Percentiles rank a stretch among this genome's conserved stretches.
Evolutionary conservation across 2,113 vertebrate genomes (phyloP).

Genomic region (Tenrec ecaudatus): DNA sequence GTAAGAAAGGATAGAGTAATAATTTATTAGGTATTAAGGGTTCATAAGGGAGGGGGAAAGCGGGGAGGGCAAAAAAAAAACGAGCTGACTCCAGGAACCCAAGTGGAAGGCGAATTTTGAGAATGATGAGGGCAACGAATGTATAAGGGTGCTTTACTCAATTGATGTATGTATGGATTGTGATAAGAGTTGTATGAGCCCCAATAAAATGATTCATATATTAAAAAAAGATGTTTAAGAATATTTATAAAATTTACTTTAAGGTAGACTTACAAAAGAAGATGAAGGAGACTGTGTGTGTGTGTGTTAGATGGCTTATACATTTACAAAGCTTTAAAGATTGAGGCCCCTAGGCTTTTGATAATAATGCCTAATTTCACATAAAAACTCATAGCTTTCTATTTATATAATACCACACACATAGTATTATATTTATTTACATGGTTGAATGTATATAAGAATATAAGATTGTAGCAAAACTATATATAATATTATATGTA

Average conservation of each 20-base stretch:
- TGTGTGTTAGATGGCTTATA: too few relatives aligned
- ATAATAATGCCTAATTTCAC: not conserved
- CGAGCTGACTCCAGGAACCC: too few relatives aligned
- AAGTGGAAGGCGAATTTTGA: too few relatives aligned
- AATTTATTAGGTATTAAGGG: too few relatives aligned
- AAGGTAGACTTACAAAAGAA: conserved; percentile 11
- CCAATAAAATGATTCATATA: too few relatives aligned
- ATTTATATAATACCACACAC: not conserved
- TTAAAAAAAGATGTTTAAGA: not conserved
- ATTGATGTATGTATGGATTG: too few relatives aligned
- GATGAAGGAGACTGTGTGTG: not conserved
- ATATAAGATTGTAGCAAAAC: not conserved
- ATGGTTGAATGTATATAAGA: not conserved
- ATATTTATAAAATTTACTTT: not conserved
- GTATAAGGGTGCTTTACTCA: too few relatives aligned
- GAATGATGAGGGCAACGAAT: too few relatives aligned
- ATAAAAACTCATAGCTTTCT: not conserved
- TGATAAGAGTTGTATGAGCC: too few relatives aligned
- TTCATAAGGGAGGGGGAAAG: too few relatives aligned
- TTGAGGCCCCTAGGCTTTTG: not conserved
- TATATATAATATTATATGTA: not conserved
- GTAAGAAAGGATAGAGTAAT: too few relatives aligned
- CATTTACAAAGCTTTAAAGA: not conserved
- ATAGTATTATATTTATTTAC: not conserved
- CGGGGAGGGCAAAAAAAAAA: too few relatives aligned